A percentile compares a stretch with the other conserved stretches of the same genome.
Conservation (phyloP, 64 coral and sea anemone genomes). For the Pocillopora damicornis region DNA sequence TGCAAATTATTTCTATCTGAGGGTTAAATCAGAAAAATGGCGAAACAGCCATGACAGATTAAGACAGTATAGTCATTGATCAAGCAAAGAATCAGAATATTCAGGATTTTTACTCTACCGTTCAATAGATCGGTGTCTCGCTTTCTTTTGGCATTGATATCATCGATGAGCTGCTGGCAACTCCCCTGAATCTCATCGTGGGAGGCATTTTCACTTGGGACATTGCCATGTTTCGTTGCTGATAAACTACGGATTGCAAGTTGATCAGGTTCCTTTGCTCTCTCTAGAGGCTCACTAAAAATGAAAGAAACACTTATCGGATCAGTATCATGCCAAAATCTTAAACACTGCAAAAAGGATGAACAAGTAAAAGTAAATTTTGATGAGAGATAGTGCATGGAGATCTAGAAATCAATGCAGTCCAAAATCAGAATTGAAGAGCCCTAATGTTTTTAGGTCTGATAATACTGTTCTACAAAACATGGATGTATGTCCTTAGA, state of each 20-base stretch:
- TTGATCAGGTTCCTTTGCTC: conserved; percentile 14
- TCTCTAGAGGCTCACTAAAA: conserved; percentile 53
- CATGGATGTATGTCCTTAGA: too few relatives aligned
- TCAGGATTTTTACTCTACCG: conserved; percentile 21
- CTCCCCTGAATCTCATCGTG: conserved; percentile 85
- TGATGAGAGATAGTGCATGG: not conserved
- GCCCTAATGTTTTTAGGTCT: too few relatives aligned
- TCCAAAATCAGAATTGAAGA: too few relatives aligned
- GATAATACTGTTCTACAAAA: too few relatives aligned
- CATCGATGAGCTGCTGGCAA: conserved; percentile 87
- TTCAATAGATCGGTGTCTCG: conserved; percentile 86
- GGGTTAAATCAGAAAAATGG: too few relatives aligned
- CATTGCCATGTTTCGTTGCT: not conserved
- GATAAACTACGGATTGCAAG: not conserved
- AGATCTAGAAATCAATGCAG: not conserved
- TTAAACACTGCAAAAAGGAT: not conserved
- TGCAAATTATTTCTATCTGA: too few relatives aligned
- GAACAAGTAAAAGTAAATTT: too few relatives aligned
- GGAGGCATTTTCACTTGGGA: conserved; percentile 25
- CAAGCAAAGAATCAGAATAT: too few relatives aligned
- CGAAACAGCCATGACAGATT: too few relatives aligned
- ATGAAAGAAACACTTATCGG: not conserved
- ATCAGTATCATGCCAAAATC: not conserved
- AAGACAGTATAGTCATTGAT: too few relatives aligned
- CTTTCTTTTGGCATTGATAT: conserved; percentile 95